Percentiles rank a stretch among this genome's conserved stretches.
Evolutionary conservation across 2,113 vertebrate genomes (phyloP).

Genomic region (Euleptes europaea): DNA sequence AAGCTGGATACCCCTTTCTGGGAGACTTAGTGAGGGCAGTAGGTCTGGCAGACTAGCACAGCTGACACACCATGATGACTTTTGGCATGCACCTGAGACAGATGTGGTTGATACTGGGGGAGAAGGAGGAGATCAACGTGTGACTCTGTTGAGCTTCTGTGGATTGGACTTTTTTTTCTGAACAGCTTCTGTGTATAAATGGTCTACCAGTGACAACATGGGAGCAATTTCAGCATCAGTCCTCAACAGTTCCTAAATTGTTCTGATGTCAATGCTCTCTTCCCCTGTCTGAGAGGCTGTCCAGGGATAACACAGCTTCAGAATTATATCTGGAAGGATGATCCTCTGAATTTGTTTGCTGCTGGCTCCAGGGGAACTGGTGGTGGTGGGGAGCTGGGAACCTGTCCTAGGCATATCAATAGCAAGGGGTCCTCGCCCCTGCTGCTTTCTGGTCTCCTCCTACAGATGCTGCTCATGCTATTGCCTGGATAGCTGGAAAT

Average conservation of each 20-base stretch:
- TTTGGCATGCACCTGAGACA: neutral
- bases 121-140: too few species aligned
- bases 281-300: neutral
- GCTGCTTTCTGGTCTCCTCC: neutral
- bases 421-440: neutral
- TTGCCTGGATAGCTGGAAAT: neutral
- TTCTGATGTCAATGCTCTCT: neutral
- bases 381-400: neutral
- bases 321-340: neutral
- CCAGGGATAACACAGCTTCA: neutral
- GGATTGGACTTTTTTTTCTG: neutral
- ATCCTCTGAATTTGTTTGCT: neutral
- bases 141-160: neutral
- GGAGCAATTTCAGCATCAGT: neutral
- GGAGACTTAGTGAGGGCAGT: neutral
- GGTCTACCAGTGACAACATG: neutral
- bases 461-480: accelerated
- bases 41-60: neutral
- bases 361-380: neutral
- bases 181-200: neutral
- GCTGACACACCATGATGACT: too few species aligned
- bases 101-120: too few species aligned
- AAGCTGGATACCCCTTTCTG: neutral
- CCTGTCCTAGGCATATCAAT: neutral
- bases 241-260: neutral